A percentile compares a stretch with the other conserved stretches of the same genome.
Evolutionary conservation across 2,888 invertebrate species (phyloP).

Genomic region (Calameuta pallipes): DNA sequence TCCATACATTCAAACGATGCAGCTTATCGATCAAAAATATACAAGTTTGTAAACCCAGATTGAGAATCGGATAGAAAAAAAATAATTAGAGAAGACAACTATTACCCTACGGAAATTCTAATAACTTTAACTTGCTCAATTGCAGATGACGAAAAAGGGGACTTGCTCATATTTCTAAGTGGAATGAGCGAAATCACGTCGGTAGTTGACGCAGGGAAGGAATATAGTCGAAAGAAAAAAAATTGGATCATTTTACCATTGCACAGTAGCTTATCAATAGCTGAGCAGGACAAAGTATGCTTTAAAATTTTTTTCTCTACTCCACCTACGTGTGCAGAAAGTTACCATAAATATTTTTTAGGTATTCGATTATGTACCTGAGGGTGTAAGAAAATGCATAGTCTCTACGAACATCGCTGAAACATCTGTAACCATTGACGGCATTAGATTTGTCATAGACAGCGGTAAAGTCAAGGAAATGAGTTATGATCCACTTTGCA

Average conservation of each 20-base stretch:
- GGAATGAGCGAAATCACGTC: slow-evolving; percentile 93
- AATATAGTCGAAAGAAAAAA: slow-evolving; percentile 80
- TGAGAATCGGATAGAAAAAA: not conserved
- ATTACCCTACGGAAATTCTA: not conserved
- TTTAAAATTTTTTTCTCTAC: slow-evolving; percentile 6
- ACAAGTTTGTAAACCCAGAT: slow-evolving; percentile 68
- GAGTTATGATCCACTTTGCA: slow-evolving; percentile 91
- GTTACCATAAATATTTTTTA: slow-evolving; percentile 48
- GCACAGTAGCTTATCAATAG: slow-evolving; percentile 91
- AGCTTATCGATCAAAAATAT: slow-evolving; percentile 91
- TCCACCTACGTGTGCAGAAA: not conserved
- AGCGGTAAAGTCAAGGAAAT: slow-evolving; percentile 98
- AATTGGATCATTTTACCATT: slow-evolving; percentile 94
- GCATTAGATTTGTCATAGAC: slow-evolving; percentile 96
- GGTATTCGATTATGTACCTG: slow-evolving; percentile 95
- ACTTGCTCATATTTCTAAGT: slow-evolving; percentile 93
- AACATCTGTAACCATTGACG: slow-evolving; percentile 98
- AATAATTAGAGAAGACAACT: not conserved
- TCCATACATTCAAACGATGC: slow-evolving; percentile 92
- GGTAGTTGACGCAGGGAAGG: slow-evolving; percentile 86
- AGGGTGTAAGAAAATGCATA: slow-evolving; percentile 95
- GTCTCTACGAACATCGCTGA: slow-evolving; percentile 99
- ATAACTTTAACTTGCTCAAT: slow-evolving; percentile 28
- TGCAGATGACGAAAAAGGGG: slow-evolving; percentile 85
- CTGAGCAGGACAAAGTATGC: slow-evolving; percentile 93